phyloP scores from a whole-genome alignment of 2,113 vertebrate species.

The Callipepla squamata region DNA sequence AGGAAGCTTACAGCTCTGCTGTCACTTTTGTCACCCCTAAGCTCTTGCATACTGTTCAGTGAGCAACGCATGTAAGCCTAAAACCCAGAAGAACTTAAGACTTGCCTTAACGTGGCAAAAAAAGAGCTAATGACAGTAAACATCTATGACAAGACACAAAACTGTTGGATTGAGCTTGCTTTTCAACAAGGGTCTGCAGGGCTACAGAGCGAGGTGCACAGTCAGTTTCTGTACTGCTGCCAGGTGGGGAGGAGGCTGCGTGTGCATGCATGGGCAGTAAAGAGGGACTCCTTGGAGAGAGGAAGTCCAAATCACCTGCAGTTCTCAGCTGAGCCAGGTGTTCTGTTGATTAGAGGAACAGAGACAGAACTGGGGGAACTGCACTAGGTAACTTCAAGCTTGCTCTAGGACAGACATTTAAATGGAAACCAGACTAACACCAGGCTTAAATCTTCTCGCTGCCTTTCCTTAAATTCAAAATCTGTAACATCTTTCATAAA shows the following conservation, averaged over 20 bases:
- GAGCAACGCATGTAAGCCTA: background rate
- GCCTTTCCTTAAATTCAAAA: background rate
- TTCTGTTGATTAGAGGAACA: background rate
- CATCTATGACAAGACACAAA: background rate
- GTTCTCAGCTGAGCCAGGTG: background rate
- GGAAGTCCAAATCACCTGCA: background rate
- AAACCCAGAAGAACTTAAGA: background rate
- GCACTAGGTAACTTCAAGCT: background rate
- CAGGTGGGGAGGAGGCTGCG: background rate
- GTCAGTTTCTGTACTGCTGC: background rate
- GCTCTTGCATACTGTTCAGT: background rate
- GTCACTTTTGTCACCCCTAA: background rate
- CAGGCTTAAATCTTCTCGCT: background rate
- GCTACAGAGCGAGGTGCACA: background rate
- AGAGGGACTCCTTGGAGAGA: background rate
- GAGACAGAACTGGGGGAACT: background rate
- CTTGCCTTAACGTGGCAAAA: background rate
- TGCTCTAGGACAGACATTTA: background rate
- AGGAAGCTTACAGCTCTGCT: background rate
- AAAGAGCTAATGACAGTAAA: background rate
- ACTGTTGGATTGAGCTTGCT: background rate
- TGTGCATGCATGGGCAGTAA: fast-evolving
- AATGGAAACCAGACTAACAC: background rate
- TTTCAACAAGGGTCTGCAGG: background rate
- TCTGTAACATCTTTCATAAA: background rate